These are phyloP conservation scores for Nymphicus hollandicus DNA, from an alignment of 2,113 vertebrate species.

Conservation along the genomic window DNA sequence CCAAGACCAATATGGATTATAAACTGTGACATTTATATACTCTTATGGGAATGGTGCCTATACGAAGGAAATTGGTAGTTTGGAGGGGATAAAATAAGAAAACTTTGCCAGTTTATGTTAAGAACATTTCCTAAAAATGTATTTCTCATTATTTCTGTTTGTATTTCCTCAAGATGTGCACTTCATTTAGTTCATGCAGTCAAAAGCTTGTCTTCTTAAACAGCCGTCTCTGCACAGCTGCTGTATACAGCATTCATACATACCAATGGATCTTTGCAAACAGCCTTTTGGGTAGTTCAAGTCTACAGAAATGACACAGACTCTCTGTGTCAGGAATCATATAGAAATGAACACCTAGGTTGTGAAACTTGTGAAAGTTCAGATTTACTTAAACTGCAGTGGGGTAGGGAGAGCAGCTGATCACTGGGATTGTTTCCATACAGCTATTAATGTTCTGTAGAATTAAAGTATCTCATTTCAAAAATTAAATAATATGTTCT, in stretches of 20 bases:
- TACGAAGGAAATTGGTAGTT: not conserved
- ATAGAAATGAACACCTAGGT: not conserved
- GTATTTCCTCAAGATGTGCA: not conserved
- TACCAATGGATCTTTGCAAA: not conserved
- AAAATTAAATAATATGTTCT: not conserved
- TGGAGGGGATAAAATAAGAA: not conserved
- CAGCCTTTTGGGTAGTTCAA: not conserved
- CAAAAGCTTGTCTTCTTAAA: not conserved
- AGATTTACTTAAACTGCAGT: not conserved
- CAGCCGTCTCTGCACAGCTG: not conserved
- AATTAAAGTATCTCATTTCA: not conserved
- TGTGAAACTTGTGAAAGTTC: not conserved
- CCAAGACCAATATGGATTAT: not conserved
- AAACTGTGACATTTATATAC: not conserved
- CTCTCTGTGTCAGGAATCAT: not conserved
- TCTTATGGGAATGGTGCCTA: not conserved
- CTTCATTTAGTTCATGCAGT: not conserved
- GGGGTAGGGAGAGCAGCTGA: not conserved
- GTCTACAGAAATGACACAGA: not conserved
- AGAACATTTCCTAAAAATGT: not conserved
- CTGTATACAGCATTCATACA: not conserved
- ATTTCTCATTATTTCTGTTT: not conserved
- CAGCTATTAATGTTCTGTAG: not conserved
- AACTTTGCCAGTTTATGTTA: fast-evolving
- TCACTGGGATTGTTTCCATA: not conserved